Conservation (phyloP, 2,797 vertebrate genomes). For the Ceyx erithaca region DNA sequence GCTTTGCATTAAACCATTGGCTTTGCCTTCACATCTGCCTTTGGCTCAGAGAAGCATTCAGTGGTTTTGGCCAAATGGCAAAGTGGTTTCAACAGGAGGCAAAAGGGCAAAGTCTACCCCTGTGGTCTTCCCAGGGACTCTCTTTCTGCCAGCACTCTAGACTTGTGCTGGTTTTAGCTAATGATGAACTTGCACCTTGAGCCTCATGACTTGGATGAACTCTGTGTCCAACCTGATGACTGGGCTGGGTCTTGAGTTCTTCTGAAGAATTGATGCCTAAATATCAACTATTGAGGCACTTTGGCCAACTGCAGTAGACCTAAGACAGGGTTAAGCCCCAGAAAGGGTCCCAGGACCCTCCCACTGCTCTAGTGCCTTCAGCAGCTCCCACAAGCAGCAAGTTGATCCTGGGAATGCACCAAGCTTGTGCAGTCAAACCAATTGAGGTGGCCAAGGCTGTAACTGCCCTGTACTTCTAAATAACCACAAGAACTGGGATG, state of each 20-base stretch:
- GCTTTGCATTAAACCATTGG: too few species aligned
- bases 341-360: not conserved
- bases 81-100: not conserved
- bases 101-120: not conserved
- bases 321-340: fast-evolving
- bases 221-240: not conserved
- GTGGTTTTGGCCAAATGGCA: not conserved
- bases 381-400: not conserved
- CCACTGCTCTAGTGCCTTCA: not conserved
- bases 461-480: not conserved
- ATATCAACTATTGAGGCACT: fast-evolving
- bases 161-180: not conserved
- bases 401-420: fast-evolving
- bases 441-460: not conserved
- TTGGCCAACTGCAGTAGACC: not conserved
- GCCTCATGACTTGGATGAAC: not conserved
- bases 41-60: not conserved
- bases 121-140: not conserved
- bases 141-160: not conserved
- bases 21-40: not conserved
- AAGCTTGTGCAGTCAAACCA: fast-evolving
- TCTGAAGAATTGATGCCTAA: fast-evolving
- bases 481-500: not conserved
- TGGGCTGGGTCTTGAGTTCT: not conserved
- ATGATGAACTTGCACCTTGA: not conserved